These are phyloP conservation scores for Brachyopa scutellaris DNA, from an alignment of 2,888 invertebrate genomes.

Conservation along the genomic window DNA sequence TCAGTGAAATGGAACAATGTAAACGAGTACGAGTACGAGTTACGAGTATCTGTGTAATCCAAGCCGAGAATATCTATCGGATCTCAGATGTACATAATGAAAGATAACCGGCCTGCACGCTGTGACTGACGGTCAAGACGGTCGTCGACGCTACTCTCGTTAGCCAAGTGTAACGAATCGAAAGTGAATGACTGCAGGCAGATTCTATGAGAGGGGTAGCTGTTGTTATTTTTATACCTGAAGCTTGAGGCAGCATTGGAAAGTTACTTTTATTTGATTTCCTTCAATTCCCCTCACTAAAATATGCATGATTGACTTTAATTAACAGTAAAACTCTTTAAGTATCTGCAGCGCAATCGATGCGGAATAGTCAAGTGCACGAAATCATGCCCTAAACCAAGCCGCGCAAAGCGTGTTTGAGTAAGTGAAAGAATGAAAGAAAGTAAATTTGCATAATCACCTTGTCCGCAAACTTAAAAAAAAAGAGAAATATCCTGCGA, in stretches of 20 bases:
- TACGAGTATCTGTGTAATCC: slow-evolving; percentile 56
- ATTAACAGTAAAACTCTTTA: slow-evolving; percentile 16
- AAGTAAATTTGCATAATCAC: slow-evolving; percentile 26
- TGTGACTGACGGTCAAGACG: slow-evolving; percentile 36
- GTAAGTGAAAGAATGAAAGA: no score
- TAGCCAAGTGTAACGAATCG: slow-evolving; percentile 61
- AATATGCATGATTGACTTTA: slow-evolving; percentile 24
- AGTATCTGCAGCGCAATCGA: slow-evolving; percentile 13
- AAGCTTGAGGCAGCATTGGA: not conserved
- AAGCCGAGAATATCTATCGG: slow-evolving; percentile 45
- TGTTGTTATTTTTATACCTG: slow-evolving; percentile 25
- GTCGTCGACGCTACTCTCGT: slow-evolving; percentile 24
- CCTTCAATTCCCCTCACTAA: no score
- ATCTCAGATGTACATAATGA: slow-evolving; percentile 25
- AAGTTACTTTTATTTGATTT: no score
- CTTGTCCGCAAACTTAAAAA: not conserved
- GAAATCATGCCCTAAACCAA: not conserved
- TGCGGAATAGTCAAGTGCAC: not conserved
- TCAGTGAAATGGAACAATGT: slow-evolving; percentile 71
- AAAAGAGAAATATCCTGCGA: slow-evolving; percentile 33
- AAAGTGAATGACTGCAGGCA: slow-evolving; percentile 59
- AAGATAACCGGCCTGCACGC: slow-evolving; percentile 32
- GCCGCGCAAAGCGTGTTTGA: no score
- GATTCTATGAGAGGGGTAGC: slow-evolving; percentile 4
- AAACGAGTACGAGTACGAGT: no score